Evolutionary conservation across 2,113 vertebrate genomes (phyloP).

Genomic region (Phalacrocorax carbo): DNA sequence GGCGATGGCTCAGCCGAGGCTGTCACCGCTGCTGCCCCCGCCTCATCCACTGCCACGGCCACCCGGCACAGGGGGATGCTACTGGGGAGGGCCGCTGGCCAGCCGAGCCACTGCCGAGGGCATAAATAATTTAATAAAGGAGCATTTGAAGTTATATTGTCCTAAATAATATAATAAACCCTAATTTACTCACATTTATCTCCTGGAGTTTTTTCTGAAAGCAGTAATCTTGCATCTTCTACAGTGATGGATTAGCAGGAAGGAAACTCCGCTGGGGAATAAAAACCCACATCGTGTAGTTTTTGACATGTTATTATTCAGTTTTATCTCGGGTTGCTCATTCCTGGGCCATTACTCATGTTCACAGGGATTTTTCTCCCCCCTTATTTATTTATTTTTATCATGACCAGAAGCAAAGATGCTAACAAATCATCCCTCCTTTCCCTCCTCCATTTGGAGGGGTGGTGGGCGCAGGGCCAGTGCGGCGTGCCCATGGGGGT

Average conservation of each 20-base stretch:
- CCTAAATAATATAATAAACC: conserved; percentile 82
- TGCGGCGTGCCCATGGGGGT: rapidly evolving
- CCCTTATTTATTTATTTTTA: conserved; percentile 27
- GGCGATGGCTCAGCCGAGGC: rapidly evolving
- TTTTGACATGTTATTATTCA: conserved; percentile 83
- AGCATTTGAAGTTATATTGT: conserved; percentile 66
- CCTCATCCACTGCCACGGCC: neutral
- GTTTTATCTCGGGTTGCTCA: conserved; percentile 78
- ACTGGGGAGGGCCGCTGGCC: neutral
- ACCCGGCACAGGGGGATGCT: neutral
- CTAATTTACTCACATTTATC: conserved; percentile 83
- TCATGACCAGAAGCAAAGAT: neutral
- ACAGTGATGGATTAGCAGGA: conserved; percentile 79
- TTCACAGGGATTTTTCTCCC: conserved; percentile 58
- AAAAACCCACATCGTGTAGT: conserved; percentile 82
- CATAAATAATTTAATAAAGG: conserved; percentile 74
- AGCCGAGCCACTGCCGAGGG: neutral
- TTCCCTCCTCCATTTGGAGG: rapidly evolving
- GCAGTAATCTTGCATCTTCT: conserved; percentile 78
- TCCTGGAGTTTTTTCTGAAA: conserved; percentile 73
- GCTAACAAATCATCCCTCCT: neutral
- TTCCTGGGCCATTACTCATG: conserved; percentile 80
- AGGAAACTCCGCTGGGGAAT: conserved; percentile 80
- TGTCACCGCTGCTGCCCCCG: neutral
- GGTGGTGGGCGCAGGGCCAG: neutral